Conservation (phyloP, 2,888 invertebrate species). For the Plagodis pulveraria region DNA sequence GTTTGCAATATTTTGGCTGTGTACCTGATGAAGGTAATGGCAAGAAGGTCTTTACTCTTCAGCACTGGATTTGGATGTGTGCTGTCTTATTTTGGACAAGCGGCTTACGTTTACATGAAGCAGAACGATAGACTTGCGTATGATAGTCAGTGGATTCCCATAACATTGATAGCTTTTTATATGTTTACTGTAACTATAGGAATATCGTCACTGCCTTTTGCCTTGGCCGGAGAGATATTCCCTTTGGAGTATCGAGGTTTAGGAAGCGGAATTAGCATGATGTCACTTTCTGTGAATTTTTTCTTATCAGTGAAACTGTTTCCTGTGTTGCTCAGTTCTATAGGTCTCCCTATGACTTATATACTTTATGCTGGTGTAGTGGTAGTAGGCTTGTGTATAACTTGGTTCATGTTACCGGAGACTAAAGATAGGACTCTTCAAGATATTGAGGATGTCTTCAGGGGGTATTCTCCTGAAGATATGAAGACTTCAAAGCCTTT, state of each 20-base stretch:
- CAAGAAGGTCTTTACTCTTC: slow-evolving; percentile 85
- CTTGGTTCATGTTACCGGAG: slow-evolving; percentile 87
- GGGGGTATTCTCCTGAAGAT: slow-evolving; percentile 56
- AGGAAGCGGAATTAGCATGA: slow-evolving; percentile 87
- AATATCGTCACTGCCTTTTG: slow-evolving; percentile 88
- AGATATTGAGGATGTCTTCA: slow-evolving; percentile 86
- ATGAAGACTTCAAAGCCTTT: slow-evolving; percentile 57
- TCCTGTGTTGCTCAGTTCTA: slow-evolving; percentile 79
- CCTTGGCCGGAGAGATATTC: slow-evolving; percentile 89
- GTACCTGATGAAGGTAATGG: slow-evolving; percentile 84
- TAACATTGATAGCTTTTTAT: slow-evolving; percentile 80
- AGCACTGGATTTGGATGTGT: slow-evolving; percentile 85
- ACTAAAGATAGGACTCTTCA: slow-evolving; percentile 87
- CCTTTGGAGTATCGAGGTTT: slow-evolving; percentile 86
- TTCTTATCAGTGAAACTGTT: slow-evolving; percentile 88
- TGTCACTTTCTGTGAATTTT: slow-evolving; percentile 86
- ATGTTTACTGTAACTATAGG: slow-evolving; percentile 86
- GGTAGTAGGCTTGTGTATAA: slow-evolving; percentile 76
- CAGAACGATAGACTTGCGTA: slow-evolving; percentile 56
- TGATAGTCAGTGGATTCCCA: slow-evolving; percentile 74
- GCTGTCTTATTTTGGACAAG: slow-evolving; percentile 83
- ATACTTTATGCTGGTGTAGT: slow-evolving; percentile 84
- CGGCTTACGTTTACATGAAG: slow-evolving; percentile 69
- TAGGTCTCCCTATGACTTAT: slow-evolving; percentile 85
- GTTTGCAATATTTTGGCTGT: slow-evolving; percentile 86